Conservation (phyloP, 2,888 invertebrate species). For the Sialis lutaria region DNA sequence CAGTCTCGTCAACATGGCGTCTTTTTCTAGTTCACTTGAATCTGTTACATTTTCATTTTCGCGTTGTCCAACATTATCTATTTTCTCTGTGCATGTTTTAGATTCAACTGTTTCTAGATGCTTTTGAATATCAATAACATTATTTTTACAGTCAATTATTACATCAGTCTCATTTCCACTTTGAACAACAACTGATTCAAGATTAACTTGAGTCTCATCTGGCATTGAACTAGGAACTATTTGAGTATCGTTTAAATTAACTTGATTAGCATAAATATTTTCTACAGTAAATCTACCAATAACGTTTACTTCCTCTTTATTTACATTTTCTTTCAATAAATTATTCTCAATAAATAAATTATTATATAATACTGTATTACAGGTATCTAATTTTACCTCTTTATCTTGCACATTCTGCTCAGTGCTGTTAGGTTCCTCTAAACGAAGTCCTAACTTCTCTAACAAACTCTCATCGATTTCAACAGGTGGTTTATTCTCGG, state of each 20-base stretch:
- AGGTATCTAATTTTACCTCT: neutral
- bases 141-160: neutral
- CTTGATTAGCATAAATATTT: neutral
- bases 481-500: neutral
- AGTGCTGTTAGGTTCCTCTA: neutral
- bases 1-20: neutral
- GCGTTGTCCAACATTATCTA: too few species aligned
- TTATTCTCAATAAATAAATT: slow-evolving; percentile 24
- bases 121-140: neutral
- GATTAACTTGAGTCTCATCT: neutral
- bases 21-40: neutral
- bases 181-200: neutral
- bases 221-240: neutral
- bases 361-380: slow-evolving; percentile 8
- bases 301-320: slow-evolving; percentile 9
- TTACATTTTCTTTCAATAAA: slow-evolving; percentile 20
- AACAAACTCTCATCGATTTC: slow-evolving; percentile 3
- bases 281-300: slow-evolving; percentile 12
- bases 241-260: neutral
- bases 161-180: too few species aligned
- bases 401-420: too few species aligned
- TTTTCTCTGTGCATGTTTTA: too few species aligned
- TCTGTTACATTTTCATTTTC: too few species aligned
- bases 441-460: slow-evolving; percentile 1
- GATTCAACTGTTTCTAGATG: too few species aligned